Base-by-base conservation (phyloP, 2,113 vertebrate species). In the Oncorhynchus mykiss region DNA sequence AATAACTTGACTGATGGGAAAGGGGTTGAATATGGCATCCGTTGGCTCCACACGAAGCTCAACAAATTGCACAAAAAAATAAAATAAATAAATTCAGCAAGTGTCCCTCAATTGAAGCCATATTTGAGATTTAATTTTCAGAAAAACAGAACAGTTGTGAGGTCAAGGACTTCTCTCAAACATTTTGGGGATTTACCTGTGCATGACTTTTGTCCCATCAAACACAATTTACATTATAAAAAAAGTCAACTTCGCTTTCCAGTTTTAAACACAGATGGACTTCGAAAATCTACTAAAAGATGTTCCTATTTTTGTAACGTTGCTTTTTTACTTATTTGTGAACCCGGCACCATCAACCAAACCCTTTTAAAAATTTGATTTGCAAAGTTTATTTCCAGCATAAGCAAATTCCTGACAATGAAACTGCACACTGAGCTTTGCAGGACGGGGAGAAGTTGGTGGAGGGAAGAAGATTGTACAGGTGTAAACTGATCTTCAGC, bases 1-100 rank as follows among this genome's bases (percentile, higher is more conserved):
- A 91, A 82, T 85, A 87, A 34, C 80, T 70, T 48, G 64, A 76
- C 81, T 88, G 86, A 90, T 31, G 60, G 85, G 89, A 87, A 81
- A 51, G 54, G 73, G 87, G 88, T 90, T 85, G 85, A 91, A 80
- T 1, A 9, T 59, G 24, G 73, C 85, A 87, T 24, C 59, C 6
- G 27, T 39, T 54, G 51, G 51, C 67, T 83, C 24, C 67, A 45
- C 72, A 60, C 73, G 59, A 57, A 81, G 11, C 76, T 1, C 2
- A 72, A 34, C 75, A 73, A 39, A 54, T 11, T 45, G 39, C 39
- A 45, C 39, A 2, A 9, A 45, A 4, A 57, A 65, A 71, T 11
- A 20, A 7, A 66, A 13, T 4, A 13, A 27, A 49, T 49, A n/a
- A 27, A 7, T 67, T 67, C 25, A 51, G 27, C n/a, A 25, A 48